These are phyloP conservation scores for Danio aesculapii DNA, from an alignment of 2,797 vertebrate genomes.

Conservation along the genomic window DNA sequence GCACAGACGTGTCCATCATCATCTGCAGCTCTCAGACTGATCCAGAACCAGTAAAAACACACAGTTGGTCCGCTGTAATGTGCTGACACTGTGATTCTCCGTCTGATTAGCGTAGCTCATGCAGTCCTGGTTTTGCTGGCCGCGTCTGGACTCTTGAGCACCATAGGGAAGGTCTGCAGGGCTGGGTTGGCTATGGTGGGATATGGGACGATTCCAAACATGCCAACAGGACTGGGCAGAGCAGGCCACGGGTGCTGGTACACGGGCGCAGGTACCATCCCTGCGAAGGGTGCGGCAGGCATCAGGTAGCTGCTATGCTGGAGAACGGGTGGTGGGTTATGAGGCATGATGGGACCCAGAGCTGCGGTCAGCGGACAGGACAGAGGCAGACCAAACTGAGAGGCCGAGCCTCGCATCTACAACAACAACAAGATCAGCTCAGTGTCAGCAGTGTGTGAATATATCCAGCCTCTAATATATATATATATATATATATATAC, in stretches of 20 bases:
- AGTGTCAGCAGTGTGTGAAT: too few species aligned
- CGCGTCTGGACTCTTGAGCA: slow-evolving; percentile 73
- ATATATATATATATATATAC: too few species aligned
- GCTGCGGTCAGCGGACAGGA: slow-evolving; percentile 68
- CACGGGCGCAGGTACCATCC: slow-evolving; percentile 72
- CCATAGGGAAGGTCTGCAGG: slow-evolving; percentile 77
- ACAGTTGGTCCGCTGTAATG: too few species aligned
- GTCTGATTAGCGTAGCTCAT: slow-evolving; percentile 62
- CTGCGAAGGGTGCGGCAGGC: slow-evolving; percentile 74
- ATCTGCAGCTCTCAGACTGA: slow-evolving; percentile 54
- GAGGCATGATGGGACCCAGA: slow-evolving; percentile 70
- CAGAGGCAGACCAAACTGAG: slow-evolving; percentile 66
- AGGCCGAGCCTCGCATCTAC: slow-evolving; percentile 80
- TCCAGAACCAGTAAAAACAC: not conserved
- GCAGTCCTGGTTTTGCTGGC: slow-evolving; percentile 81
- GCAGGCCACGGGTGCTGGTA: slow-evolving; percentile 80
- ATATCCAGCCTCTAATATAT: too few species aligned
- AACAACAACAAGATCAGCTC: too few species aligned
- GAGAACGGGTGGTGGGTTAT: slow-evolving; percentile 63
- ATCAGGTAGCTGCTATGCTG: slow-evolving; percentile 66
- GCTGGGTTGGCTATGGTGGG: slow-evolving; percentile 71
- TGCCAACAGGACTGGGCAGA: slow-evolving; percentile 67
- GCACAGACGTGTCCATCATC: slow-evolving; percentile 64
- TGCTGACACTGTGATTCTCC: too few species aligned
- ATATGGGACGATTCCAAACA: slow-evolving; percentile 72